phyloP scores from a whole-genome alignment of 2,888 invertebrate species.

The Magallana nippona region DNA sequence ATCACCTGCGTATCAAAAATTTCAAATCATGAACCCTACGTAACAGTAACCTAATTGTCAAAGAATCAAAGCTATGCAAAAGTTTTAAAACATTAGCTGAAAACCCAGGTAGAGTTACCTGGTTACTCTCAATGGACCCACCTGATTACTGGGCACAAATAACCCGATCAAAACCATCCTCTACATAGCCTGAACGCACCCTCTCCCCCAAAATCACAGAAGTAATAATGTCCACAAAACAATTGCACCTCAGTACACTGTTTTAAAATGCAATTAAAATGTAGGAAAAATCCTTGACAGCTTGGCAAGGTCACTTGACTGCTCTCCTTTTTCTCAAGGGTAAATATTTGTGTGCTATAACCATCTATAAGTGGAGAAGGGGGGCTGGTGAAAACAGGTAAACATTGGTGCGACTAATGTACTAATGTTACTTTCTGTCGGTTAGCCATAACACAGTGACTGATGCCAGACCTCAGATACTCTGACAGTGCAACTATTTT shows the following conservation, averaged over 20 bases:
- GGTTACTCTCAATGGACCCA: background rate
- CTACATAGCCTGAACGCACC: background rate
- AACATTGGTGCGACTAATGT: slow-evolving; percentile 22
- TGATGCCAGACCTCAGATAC: slow-evolving; percentile 27
- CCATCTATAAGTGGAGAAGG: background rate
- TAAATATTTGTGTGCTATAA: slow-evolving; percentile 25
- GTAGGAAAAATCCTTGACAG: background rate
- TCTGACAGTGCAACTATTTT: slow-evolving; percentile 8
- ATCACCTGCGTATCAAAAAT: background rate
- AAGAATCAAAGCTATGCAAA: background rate
- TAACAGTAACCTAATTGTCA: background rate
- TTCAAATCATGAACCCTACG: background rate
- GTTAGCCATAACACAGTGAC: slow-evolving; percentile 17
- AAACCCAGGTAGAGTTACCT: background rate
- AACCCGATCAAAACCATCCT: slow-evolving; percentile 25
- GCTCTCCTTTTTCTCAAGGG: slow-evolving; percentile 20
- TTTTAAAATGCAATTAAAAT: background rate
- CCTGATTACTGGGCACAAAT: slow-evolving; percentile 14
- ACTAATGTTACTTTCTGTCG: background rate
- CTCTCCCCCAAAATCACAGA: background rate
- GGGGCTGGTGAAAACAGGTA: background rate
- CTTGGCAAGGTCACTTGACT: slow-evolving; percentile 30
- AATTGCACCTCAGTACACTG: background rate
- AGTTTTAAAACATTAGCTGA: background rate
- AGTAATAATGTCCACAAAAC: background rate